phyloP scores from a whole-genome alignment of 2,888 invertebrate genomes.

The Furcula furcula region DNA sequence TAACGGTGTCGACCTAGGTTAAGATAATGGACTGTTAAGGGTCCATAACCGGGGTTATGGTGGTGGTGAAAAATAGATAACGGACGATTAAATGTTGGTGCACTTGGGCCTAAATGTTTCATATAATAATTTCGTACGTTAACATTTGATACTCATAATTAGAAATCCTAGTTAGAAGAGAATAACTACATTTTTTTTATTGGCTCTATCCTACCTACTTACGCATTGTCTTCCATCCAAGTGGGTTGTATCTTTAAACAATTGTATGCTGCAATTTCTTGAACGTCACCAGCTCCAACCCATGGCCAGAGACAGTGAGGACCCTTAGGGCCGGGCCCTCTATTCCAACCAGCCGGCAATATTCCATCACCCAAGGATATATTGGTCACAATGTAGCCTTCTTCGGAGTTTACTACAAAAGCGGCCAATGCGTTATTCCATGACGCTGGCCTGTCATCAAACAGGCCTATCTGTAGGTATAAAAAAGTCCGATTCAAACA shows the following conservation, averaged over 20 bases:
- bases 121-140: no score
- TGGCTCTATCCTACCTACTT: slow-evolving; percentile 24
- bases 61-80: no score
- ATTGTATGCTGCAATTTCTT: slow-evolving; percentile 82
- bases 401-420: slow-evolving; percentile 50
- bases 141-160: no score
- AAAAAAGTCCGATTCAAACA: neutral
- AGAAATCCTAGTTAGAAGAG: neutral
- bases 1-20: no score
- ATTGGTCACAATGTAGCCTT: slow-evolving; percentile 75
- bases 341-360: slow-evolving; percentile 83
- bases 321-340: slow-evolving; percentile 57
- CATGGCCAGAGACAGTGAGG: slow-evolving; percentile 86
- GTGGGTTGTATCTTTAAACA: slow-evolving; percentile 91
- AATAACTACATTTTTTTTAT: neutral
- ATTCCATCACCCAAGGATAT: slow-evolving; percentile 78
- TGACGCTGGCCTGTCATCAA: slow-evolving; percentile 52
- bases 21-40: no score
- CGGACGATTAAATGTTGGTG: no score
- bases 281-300: slow-evolving; percentile 83
- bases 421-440: slow-evolving; percentile 65
- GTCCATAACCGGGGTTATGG: no score
- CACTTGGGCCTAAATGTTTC: no score
- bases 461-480: slow-evolving; percentile 63
- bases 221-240: slow-evolving; percentile 89